Evolutionary conservation across 2,888 invertebrate species (phyloP), one percentile per base, ranked within the genome.

Genomic region (Caradrina clavipalpis): DNA sequence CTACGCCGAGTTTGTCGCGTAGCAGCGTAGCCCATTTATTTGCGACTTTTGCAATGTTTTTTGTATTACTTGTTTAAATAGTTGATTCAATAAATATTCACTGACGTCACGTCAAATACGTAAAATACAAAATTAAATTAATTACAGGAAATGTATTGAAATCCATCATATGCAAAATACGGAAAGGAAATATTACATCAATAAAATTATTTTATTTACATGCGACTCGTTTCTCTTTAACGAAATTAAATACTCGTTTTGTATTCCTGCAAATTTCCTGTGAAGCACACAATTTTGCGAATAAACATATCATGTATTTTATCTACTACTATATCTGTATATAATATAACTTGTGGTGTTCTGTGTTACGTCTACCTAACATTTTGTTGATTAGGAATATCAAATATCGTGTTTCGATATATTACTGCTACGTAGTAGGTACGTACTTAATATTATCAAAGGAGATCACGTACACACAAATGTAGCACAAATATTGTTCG

Each of bases 11-110:
- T 7, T 69, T 22, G 22, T 69, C 45, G 47, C 77, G 77, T 70
- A 70, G 55, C 54, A 47, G 31, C 49, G 62, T 70, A 56, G 47
- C 19, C 39, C 31, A 47, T 73, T 76, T 73, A 70, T 73, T 57
- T 57, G 19, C 31, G 39, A 58, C 55, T 49, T 74, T 59, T 55
- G n/a, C 21, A 26, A 7, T 19, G 7, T 31, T 39, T 35, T 50
- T 45, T 47, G 17, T 58, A 2, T 21, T 31, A 31, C 17, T 42
- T 49, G n/a, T 47, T 39, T 15, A 21, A 22, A 2, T 45, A 47
- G 15, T 21, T 2, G 3, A 45, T 66, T 56, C 11, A 26, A 39
- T 4, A 26, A 51, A 51, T 6, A 47, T 53, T 31, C 7, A 47
- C 17, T 26, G 26, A 26, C 26, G 26, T 26, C 26, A 26, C 4